Evolutionary conservation across 2,888 invertebrate species (phyloP), one percentile per base, ranked within the genome.

Genomic region (Nomada ruficornis): DNA sequence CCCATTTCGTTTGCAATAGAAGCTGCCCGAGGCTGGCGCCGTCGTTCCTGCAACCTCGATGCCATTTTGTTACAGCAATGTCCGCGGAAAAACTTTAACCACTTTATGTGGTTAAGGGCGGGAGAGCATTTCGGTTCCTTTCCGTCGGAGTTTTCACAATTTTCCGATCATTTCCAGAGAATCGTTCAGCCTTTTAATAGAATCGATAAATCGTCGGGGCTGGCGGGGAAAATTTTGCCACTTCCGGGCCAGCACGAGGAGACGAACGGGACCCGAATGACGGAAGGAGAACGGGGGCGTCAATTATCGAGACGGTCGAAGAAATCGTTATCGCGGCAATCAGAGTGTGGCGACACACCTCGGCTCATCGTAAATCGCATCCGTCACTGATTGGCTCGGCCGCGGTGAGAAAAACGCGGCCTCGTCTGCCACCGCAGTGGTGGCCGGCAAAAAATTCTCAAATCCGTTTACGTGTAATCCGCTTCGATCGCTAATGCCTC

Each of bases 271-370:
- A 70, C 67, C 54, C 57, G 70, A 73, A 70, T 67, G 57, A 55
- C 60, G 68, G 26, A 20, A 44, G 44, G 42, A 47, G 50, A 74
- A 77, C 65, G 76, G 75, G 76, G 85, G 84, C 86, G 85, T 87
- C 89, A 88, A 89, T 89, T 88, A 89, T 85, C 86, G 80, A 71
- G 74, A 69, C 69, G 79, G 76, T 88, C 87, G 88, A 86, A 90
- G 90, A 92, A 91, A 92, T 91, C 87, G 89, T 92, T 91, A 92
- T 90, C 90, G 89, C 77, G 89, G 81, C 89, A 90, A 92, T 86
- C 91, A 90, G 90, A 92, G 89, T 92, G 91, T 90, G 86, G 88
- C 91, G 91, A 86, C 87, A 87, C 91, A 88, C 90, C 87, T 86
- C 76, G 85, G 76, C 77, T 80, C 84, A 75, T 85, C 87, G 86